These are phyloP conservation scores for Mizuhopecten yessoensis DNA, from an alignment of 1,140 invertebrate genomes.

Conservation along the genomic window DNA sequence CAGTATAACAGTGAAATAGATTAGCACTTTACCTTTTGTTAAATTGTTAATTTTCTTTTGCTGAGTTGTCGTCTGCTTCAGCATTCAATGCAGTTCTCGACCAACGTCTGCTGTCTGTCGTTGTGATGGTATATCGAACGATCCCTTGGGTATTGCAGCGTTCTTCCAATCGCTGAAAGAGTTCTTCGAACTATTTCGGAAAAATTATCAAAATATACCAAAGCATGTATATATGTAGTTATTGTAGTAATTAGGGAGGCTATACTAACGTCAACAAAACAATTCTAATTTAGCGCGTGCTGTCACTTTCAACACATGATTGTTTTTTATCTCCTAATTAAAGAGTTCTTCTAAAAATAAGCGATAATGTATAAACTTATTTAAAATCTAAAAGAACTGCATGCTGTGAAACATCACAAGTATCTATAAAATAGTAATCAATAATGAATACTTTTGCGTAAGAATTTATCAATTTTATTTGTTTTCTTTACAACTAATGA, in stretches of 20 bases:
- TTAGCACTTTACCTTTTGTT: too few species aligned
- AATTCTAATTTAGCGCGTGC: background rate
- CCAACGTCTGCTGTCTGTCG: background rate
- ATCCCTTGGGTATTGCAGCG: background rate
- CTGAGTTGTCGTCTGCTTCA: background rate
- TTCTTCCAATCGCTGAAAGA: background rate
- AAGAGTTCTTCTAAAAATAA: slow-evolving; percentile 28
- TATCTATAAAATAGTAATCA: too few species aligned
- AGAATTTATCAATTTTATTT: too few species aligned
- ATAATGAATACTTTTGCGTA: too few species aligned
- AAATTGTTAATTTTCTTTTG: too few species aligned
- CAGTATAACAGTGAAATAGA: too few species aligned
- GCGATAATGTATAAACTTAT: background rate
- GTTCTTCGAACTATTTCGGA: background rate
- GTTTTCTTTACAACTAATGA: too few species aligned
- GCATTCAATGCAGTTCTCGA: background rate
- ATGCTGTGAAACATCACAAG: background rate
- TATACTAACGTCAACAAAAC: background rate
- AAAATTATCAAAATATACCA: background rate
- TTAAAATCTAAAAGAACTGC: background rate
- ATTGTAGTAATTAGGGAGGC: background rate
- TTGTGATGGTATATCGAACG: background rate
- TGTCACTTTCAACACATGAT: background rate
- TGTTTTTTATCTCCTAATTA: background rate
- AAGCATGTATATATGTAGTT: background rate